phyloP scores from a whole-genome alignment of 2,797 vertebrate species.

The Anguilla marmorata region DNA sequence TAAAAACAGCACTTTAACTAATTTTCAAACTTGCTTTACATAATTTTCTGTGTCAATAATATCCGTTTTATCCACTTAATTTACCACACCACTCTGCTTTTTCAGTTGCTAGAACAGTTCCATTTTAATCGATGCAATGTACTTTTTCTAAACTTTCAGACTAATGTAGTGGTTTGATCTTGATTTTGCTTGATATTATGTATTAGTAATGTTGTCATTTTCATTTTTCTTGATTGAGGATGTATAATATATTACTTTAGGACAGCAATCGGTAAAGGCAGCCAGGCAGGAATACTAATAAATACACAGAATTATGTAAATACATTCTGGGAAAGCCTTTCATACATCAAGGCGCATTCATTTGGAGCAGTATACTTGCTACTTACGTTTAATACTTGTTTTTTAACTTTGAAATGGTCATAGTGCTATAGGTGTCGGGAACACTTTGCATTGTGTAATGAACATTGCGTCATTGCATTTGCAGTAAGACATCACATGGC shows the following conservation, averaged over 20 bases:
- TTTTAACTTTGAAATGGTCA: background rate
- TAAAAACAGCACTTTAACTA: background rate
- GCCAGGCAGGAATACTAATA: background rate
- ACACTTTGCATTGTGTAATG: background rate
- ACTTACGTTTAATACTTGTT: background rate
- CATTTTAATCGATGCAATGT: background rate
- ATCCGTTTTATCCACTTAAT: background rate
- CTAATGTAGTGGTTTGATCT: background rate
- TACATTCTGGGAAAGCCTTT: background rate
- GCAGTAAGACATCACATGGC: conserved; percentile 13
- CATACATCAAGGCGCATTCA: background rate
- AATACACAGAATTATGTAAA: background rate
- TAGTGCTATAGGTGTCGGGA: background rate
- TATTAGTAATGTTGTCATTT: background rate
- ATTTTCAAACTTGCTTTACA: background rate
- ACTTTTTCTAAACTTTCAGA: background rate
- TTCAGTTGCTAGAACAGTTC: background rate
- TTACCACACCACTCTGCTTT: background rate
- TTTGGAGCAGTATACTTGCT: background rate
- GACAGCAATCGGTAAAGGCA: background rate
- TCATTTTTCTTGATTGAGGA: background rate
- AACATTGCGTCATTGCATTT: background rate
- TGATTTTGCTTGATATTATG: background rate
- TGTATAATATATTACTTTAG: background rate
- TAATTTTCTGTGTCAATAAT: background rate